A percentile compares a stretch with the other conserved stretches of the same genome.
Evolutionary conservation across 2,797 vertebrate genomes (phyloP).

Genomic region (Pterois miles): DNA sequence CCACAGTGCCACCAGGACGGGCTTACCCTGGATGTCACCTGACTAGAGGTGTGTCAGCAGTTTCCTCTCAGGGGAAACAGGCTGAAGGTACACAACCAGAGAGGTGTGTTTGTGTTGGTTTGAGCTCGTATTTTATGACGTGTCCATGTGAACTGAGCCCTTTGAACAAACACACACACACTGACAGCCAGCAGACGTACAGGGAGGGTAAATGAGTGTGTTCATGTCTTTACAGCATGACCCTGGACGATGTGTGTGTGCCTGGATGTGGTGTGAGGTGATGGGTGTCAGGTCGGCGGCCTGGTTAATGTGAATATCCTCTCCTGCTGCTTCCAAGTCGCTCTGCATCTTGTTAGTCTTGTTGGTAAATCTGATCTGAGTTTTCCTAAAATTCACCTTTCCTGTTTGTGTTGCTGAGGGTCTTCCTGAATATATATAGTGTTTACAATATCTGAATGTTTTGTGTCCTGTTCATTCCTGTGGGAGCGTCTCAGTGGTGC

Average conservation of each 20-base stretch:
- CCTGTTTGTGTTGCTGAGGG: too few relatives aligned
- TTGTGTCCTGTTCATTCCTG: too few relatives aligned
- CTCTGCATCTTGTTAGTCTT: constrained; percentile 10
- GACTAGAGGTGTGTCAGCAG: background rate
- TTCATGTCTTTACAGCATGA: constrained; percentile 40
- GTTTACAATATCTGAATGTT: background rate
- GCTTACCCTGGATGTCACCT: background rate
- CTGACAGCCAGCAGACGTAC: constrained; percentile 56
- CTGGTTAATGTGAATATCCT: constrained; percentile 34
- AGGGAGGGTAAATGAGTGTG: constrained; percentile 54
- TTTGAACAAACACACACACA: constrained; percentile 14
- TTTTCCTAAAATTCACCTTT: background rate
- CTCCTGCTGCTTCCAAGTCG: background rate
- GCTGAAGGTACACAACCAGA: background rate
- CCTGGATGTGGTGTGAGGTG: background rate
- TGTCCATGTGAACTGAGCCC: constrained; percentile 21
- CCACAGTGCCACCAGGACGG: too few relatives aligned
- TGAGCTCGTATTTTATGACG: constrained; percentile 42
- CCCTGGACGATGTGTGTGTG: constrained; percentile 56
- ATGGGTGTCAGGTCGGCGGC: constrained; percentile 1
- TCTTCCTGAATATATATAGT: too few relatives aligned
- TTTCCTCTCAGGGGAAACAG: constrained; percentile 11
- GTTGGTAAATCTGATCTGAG: background rate
- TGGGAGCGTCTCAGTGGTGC: too few relatives aligned
- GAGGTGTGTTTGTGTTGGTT: constrained; percentile 30